phyloP scores from a whole-genome alignment of 1,140 invertebrate genomes.

The Dreissena rostriformis region DNA sequence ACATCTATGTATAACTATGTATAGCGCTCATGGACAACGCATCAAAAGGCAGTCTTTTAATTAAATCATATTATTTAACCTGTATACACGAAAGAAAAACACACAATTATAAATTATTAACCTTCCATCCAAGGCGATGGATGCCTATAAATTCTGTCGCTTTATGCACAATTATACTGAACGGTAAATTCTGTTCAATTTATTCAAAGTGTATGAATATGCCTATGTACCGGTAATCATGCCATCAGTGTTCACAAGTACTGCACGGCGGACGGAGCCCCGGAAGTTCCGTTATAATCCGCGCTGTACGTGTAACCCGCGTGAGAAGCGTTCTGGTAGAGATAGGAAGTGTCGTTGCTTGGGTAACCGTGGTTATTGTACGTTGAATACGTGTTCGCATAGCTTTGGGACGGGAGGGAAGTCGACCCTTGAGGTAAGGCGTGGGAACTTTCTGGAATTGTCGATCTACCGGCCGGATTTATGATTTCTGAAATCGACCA shows the following conservation, averaged over 20 bases:
- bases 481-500: constrained; percentile 54
- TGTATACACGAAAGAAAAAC: no score
- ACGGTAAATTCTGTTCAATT: no score
- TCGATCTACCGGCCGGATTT: constrained; percentile 22
- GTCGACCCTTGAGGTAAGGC: neutral
- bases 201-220: no score
- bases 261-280: neutral
- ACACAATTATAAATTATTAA: no score
- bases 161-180: no score
- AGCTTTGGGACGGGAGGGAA: neutral
- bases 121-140: no score
- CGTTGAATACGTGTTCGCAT: neutral
- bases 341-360: neutral
- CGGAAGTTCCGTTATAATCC: neutral
- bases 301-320: neutral
- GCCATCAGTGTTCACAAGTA: neutral
- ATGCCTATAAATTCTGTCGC: no score
- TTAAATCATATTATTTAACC: no score
- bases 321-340: neutral
- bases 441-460: neutral
- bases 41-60: no score
- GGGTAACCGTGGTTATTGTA: neutral
- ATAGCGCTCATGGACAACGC: no score
- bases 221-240: no score
- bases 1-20: no score